Evolutionary conservation across 2,888 invertebrate genomes (phyloP).

Genomic region (Lathronympha strigana): DNA sequence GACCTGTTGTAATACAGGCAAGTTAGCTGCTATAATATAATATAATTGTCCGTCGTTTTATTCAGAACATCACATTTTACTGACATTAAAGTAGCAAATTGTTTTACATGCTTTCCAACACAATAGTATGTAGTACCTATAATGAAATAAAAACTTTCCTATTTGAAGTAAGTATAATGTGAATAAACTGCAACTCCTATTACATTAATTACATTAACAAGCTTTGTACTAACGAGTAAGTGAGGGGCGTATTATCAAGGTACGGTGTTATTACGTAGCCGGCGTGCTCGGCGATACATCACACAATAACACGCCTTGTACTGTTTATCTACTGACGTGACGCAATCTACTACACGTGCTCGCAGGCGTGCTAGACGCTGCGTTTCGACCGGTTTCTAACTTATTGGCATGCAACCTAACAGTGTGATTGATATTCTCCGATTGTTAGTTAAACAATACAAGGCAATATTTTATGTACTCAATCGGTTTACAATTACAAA

Average conservation of each 20-base stretch:
- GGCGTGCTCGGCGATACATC: constrained; percentile 34
- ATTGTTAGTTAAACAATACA: neutral
- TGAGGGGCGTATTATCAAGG: constrained; percentile 29
- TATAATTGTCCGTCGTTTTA: constrained; percentile 20
- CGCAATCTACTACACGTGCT: constrained; percentile 39
- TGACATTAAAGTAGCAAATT: constrained; percentile 13
- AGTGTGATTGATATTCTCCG: neutral
- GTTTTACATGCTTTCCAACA: constrained; percentile 2
- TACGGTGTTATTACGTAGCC: constrained; percentile 38
- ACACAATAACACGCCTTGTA: constrained; percentile 42
- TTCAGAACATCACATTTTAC: constrained; percentile 15
- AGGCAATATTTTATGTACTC: neutral
- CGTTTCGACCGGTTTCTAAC: constrained; percentile 10
- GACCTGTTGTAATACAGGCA: constrained; percentile 34
- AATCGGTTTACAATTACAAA: neutral
- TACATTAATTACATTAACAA: neutral
- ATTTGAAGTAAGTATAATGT: neutral
- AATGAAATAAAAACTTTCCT: no score
- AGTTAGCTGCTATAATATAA: constrained; percentile 32
- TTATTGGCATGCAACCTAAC: neutral
- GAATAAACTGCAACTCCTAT: no score
- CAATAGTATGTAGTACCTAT: neutral
- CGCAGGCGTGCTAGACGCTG: constrained; percentile 13
- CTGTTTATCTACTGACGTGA: constrained; percentile 40
- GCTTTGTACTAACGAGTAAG: constrained; percentile 7